Evolutionary conservation across 2,888 invertebrate species (phyloP).

Genomic region (Aleiodes testaceus): DNA sequence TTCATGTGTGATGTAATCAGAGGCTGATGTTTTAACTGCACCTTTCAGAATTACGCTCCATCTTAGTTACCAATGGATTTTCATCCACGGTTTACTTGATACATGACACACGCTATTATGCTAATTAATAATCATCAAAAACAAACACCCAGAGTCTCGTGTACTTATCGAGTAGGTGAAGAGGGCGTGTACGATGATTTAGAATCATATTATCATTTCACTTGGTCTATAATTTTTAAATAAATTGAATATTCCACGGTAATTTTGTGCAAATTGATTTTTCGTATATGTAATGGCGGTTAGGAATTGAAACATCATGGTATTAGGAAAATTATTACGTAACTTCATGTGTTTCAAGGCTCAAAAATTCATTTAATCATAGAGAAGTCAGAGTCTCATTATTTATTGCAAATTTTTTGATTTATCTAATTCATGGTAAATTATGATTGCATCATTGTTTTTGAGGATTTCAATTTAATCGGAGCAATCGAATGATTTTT

Average conservation of each 20-base stretch:
- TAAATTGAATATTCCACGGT: neutral
- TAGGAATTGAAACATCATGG: too few species aligned
- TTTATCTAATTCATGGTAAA: neutral
- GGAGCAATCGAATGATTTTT: slow-evolving; percentile 6
- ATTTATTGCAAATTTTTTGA: too few species aligned
- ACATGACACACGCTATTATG: slow-evolving; percentile 59
- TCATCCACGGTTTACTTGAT: slow-evolving; percentile 14
- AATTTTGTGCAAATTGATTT: neutral
- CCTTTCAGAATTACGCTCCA: slow-evolving; percentile 8
- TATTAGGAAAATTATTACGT: too few species aligned
- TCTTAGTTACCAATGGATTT: neutral
- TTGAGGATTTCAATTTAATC: neutral
- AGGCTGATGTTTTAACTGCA: slow-evolving; percentile 34
- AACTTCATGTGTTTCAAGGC: too few species aligned
- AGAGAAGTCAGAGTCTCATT: too few species aligned
- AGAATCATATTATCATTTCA: slow-evolving; percentile 1
- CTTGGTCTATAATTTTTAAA: neutral
- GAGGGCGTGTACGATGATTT: slow-evolving; percentile 35
- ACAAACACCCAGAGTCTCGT: slow-evolving; percentile 57
- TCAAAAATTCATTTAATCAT: too few species aligned
- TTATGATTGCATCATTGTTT: slow-evolving; percentile 6
- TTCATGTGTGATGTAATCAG: slow-evolving; percentile 40
- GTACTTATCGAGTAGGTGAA: slow-evolving; percentile 37
- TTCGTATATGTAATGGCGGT: too few species aligned
- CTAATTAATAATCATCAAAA: slow-evolving; percentile 66